Percentiles rank a stretch among this genome's conserved stretches.
Conservation (phyloP, 2,113 vertebrate species). For the Talpa occidentalis region DNA sequence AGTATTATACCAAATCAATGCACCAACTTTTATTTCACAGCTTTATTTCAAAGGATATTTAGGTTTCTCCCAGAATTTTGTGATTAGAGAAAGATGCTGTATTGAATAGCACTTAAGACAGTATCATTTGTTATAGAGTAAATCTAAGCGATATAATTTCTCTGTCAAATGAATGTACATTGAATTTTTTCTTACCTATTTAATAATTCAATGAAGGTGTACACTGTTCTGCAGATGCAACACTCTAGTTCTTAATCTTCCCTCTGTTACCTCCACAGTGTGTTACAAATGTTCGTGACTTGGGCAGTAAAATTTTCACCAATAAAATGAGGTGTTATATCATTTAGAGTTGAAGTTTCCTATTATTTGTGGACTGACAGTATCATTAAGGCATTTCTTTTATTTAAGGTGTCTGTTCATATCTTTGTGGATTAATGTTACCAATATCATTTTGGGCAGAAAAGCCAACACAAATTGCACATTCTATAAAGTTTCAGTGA, state of each 20-base stretch:
- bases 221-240: accelerated
- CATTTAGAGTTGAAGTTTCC: background rate
- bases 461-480: too few relatives aligned
- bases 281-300: background rate
- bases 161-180: background rate
- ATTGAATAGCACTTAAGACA: background rate
- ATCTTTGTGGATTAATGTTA: background rate
- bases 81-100: background rate
- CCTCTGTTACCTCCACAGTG: background rate
- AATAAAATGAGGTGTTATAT: background rate
- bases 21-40: background rate
- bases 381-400: background rate
- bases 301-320: background rate
- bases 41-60: background rate
- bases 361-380: background rate
- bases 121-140: background rate
- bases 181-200: too few relatives aligned
- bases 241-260: too few relatives aligned
- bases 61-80: background rate
- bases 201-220: background rate
- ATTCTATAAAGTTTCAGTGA: background rate
- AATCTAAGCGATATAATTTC: background rate
- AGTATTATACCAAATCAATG: background rate
- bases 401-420: background rate
- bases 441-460: too few relatives aligned